Evolutionary conservation across 2,888 invertebrate genomes (phyloP).

Genomic region (Syrphus vitripennis): DNA sequence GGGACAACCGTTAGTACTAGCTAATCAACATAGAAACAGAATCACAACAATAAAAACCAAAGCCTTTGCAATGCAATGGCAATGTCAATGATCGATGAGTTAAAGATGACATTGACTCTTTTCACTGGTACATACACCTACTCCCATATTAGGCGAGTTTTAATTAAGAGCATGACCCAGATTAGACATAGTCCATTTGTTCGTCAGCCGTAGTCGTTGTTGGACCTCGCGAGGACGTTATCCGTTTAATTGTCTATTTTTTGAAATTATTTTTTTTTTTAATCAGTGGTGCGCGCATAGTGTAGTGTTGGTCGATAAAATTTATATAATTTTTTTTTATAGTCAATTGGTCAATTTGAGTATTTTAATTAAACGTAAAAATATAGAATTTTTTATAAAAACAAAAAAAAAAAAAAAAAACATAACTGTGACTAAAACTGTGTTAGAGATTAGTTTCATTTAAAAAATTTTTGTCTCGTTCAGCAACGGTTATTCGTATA

Average conservation of each 20-base stretch:
- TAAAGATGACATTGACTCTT: neutral
- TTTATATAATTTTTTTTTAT: slow-evolving; percentile 52
- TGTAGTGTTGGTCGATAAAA: slow-evolving; percentile 62
- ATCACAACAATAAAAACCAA: neutral
- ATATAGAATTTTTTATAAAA: neutral
- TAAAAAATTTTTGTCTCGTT: slow-evolving; percentile 48
- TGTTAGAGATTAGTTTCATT: slow-evolving; percentile 39
- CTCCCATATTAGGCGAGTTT: neutral
- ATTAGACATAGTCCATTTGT: slow-evolving; percentile 76
- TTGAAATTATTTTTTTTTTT: slow-evolving; percentile 37
- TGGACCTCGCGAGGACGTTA: slow-evolving; percentile 73
- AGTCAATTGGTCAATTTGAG: slow-evolving; percentile 51
- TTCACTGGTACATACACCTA: too few species aligned
- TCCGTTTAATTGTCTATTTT: slow-evolving; percentile 67
- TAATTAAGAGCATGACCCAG: slow-evolving; percentile 1
- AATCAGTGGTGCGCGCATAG: slow-evolving; percentile 69
- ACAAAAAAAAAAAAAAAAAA: slow-evolving; percentile 16
- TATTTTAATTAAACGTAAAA: slow-evolving; percentile 17
- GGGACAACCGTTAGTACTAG: neutral
- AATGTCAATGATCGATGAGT: too few species aligned
- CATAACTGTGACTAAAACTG: slow-evolving; percentile 52
- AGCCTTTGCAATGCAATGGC: neutral
- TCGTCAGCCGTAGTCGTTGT: slow-evolving; percentile 76
- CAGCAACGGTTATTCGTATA: slow-evolving; percentile 54
- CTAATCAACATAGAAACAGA: neutral